Evolutionary conservation across 1,140 invertebrate species (phyloP), one percentile per base, ranked within the genome.

Genomic region (Bombus vancouverensis): DNA sequence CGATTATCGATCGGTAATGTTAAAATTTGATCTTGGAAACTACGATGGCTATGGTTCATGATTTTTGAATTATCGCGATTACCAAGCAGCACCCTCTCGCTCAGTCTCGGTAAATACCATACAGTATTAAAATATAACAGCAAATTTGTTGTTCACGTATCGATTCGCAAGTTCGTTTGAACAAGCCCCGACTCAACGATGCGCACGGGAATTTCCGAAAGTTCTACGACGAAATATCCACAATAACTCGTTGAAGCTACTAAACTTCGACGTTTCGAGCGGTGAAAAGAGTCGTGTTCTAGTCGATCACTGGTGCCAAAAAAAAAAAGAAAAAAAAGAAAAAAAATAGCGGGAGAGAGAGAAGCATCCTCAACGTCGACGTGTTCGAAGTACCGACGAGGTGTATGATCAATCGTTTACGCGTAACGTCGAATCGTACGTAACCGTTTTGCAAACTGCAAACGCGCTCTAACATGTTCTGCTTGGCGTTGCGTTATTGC

Each of bases 401-500:
- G 12, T 10, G 18, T 0, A 53, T 78, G 74, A 83, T 68, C 74
- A 70, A 83, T 83, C 74, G 74, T 83, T 83, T 39, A 68, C 81
- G 34, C 13, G 34, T 39, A n/a, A 39, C 44, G 25, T 66, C n/a
- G 53, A 79, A 84, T 80, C 68, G 65, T 53, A 57, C 37, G 57
- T 44, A 74, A 74, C 28, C 73, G 57, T 72, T 72, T 65, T 34
- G 74, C 47, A 37, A 32, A 28, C n/a, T 53, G 73, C 18, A 42
- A 34, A 22, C 37, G n/a, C 39, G 39, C 22, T 47, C 9, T 37
- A 57, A 62, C 75, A 42, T 37, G 34, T 9, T 18, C 28, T 28
- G 57, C 44, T n/a, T 44, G 25, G 66, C 57, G 34, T 37, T n/a
- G 13, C 28, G 76, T 79, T 85, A 85, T 85, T 85, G 83, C 76